A percentile compares a stretch with the other conserved stretches of the same genome.
Evolutionary conservation across 2,888 invertebrate genomes (phyloP).

Genomic region (Mechanitis messenoides): DNA sequence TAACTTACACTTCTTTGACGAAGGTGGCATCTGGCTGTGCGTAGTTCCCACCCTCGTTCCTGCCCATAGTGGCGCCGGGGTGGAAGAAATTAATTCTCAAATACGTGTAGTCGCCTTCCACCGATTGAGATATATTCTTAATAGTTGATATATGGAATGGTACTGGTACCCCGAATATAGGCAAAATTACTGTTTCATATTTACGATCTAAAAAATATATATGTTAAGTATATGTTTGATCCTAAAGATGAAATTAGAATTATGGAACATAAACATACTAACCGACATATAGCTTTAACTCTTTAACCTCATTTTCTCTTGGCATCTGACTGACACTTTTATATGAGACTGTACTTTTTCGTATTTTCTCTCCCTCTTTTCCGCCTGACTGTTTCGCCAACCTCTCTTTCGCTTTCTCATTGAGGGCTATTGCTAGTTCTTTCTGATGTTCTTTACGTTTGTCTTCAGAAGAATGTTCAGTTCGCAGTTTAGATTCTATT

Average conservation of each 20-base stretch:
- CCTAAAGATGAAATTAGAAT: too few species aligned
- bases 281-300: constrained; percentile 96
- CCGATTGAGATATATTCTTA: constrained; percentile 98
- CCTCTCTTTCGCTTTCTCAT: constrained; percentile 94
- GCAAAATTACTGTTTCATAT: constrained; percentile 98
- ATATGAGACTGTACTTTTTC: constrained; percentile 97
- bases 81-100: constrained; percentile 98
- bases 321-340: constrained; percentile 95
- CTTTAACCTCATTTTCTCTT: constrained; percentile 92
- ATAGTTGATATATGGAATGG: constrained; percentile 99
- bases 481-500: constrained; percentile 93
- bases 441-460: constrained; percentile 98
- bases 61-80: constrained; percentile 97
- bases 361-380: constrained; percentile 90
- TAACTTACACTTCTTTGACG: constrained; percentile 95
- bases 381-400: constrained; percentile 91
- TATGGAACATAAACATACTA: constrained; percentile 45
- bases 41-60: constrained; percentile 93
- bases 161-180: constrained; percentile 96
- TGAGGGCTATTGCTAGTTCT: constrained; percentile 91
- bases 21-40: constrained; percentile 97
- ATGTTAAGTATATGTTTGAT: too few species aligned
- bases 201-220: constrained; percentile 84
- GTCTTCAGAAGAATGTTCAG: constrained; percentile 97
- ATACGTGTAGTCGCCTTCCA: constrained; percentile 99